A percentile compares a stretch with the other conserved stretches of the same genome.
phyloP scores from a whole-genome alignment of 2,888 invertebrate genomes.

The Nomada hirtipes region DNA sequence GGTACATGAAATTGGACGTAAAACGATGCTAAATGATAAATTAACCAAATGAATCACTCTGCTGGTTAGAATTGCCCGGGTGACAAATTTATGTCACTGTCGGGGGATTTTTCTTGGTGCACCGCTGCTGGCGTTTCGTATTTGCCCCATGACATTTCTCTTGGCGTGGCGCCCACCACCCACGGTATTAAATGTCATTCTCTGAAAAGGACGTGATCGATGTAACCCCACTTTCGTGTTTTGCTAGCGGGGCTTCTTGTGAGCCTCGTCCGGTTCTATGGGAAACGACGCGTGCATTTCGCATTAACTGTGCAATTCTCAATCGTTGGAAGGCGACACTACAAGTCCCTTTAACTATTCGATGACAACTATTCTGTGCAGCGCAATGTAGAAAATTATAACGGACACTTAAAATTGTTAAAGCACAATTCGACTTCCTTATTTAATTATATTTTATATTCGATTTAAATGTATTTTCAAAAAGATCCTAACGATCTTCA shows the following conservation, averaged over 20 bases:
- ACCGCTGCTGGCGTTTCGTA: constrained; percentile 50
- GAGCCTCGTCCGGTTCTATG: constrained; percentile 48
- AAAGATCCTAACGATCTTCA: too few species aligned
- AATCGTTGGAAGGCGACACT: not conserved
- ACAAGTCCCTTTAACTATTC: not conserved
- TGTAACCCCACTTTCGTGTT: constrained; percentile 66
- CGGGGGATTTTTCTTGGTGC: constrained; percentile 17
- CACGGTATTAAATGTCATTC: constrained; percentile 79
- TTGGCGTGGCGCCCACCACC: constrained; percentile 77
- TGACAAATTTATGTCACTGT: constrained; percentile 54
- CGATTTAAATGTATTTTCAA: too few species aligned
- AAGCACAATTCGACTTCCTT: not conserved
- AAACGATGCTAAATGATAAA: constrained; percentile 24
- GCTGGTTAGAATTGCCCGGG: constrained; percentile 23
- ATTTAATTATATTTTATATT: too few species aligned
- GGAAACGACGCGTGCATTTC: constrained; percentile 22
- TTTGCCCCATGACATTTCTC: constrained; percentile 76
- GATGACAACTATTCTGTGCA: not conserved
- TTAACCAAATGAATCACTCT: constrained; percentile 17
- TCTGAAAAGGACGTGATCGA: constrained; percentile 78
- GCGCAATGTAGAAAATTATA: not conserved
- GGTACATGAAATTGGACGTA: constrained; percentile 21
- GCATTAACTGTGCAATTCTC: constrained; percentile 8
- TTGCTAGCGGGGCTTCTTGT: constrained; percentile 48
- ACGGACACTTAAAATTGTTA: not conserved